Base-by-base conservation (phyloP, 2,113 vertebrate genomes). In the Anser brachyrhynchus region DNA sequence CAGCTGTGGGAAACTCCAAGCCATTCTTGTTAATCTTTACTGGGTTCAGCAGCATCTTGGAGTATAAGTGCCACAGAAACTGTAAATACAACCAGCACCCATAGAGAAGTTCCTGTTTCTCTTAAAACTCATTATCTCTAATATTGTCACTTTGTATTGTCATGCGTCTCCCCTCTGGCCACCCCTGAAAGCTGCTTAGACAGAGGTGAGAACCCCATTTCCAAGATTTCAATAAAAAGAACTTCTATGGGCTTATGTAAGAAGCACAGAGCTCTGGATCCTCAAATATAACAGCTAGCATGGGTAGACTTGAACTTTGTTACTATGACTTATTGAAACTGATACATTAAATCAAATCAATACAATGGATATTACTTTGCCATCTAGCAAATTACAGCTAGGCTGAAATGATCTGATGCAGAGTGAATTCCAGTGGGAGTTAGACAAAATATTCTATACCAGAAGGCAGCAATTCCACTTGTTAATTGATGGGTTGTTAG, bases 401-500 rank as follows among this genome's bases (percentile, higher is more conserved):
- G 54, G 52, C 19, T 92, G 67, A 86, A 95, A 49, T 80, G 37
- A 84, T 91, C 44, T 86, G 43, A 94, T 87, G 33, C 41, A 51
- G 73, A 90, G 41, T 54, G 76, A 95, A 91, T 81, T 90, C 94
- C 84, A 65, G 76, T 91, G 66, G 65, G 90, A 96, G 44, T 70
- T 59, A 92, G 85, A 90, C 13, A 25, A 92, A 96, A 79, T 84
- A 88, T 55, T 89, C 77, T 39, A 12, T 43, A 91, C n/a, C 66
- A 92, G 89, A 94, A 96, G 95, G 80, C 84, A 92, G 58, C 10
- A 89, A 91, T 89, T 89, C 76, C 69, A n/a, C 44, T 90, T 89
- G 70, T 76, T 97, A 96, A 92, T 90, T 97, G 91, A 87, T 73
- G 44, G 58, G 57, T 84, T 92, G 86, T 92, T 96, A 89, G n/a